Percentiles rank a stretch among this genome's conserved stretches.
Conservation (phyloP, 2,113 vertebrate species). For the Alectura lathami region DNA sequence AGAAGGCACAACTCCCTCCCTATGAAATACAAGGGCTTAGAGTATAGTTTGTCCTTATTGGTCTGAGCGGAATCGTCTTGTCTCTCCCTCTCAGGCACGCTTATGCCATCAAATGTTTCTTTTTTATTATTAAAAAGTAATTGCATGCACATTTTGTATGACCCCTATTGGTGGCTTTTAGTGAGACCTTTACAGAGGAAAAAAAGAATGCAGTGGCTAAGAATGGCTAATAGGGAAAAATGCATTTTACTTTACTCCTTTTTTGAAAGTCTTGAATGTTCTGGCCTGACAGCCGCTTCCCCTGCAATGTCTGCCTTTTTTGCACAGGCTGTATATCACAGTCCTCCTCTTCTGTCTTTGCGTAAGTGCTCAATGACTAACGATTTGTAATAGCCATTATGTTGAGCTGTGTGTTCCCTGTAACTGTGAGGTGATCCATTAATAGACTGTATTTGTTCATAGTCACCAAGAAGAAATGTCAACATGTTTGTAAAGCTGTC, state of each 20-base stretch:
- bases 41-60: neutral
- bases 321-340: neutral
- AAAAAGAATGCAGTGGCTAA: too few relatives aligned
- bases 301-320: neutral
- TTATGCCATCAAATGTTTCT: neutral
- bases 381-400: neutral
- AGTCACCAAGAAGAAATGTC: neutral
- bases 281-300: neutral
- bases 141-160: too few relatives aligned
- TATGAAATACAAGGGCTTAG: neutral
- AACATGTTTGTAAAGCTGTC: neutral
- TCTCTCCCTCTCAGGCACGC: neutral
- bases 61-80: neutral
- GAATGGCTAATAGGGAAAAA: neutral
- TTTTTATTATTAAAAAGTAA: too few relatives aligned
- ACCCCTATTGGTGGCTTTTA: too few relatives aligned
- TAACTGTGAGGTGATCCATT: neutral
- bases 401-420: neutral
- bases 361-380: fast-evolving
- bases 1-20: neutral
- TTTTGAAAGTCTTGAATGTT: neutral
- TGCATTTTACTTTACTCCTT: neutral
- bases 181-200: too few relatives aligned
- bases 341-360: neutral
- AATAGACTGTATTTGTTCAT: neutral